phyloP scores from a whole-genome alignment of 2,888 invertebrate genomes.

The Hetaerina titia region DNA sequence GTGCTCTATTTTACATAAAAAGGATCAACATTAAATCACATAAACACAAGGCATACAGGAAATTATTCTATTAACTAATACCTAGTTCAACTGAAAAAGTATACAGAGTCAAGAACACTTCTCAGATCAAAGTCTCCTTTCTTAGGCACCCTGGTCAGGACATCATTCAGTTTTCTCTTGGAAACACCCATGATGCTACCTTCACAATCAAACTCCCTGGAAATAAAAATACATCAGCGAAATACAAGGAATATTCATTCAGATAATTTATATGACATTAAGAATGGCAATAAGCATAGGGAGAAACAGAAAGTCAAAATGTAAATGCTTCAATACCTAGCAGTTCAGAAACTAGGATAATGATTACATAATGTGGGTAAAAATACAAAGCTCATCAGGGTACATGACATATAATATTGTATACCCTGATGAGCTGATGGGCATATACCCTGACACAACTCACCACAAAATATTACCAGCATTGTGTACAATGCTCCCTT shows the following conservation, averaged over 20 bases:
- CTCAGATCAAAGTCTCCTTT: conserved; percentile 89
- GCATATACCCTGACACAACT: too few relatives aligned
- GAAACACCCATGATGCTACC: conserved; percentile 79
- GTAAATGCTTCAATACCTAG: neutral
- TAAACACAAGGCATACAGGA: neutral
- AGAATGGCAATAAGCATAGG: neutral
- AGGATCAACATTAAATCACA: neutral
- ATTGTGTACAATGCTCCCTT: too few relatives aligned
- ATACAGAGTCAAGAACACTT: conserved; percentile 87
- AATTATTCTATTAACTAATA: neutral
- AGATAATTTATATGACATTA: neutral
- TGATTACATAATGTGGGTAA: too few relatives aligned
- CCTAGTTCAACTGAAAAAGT: conserved; percentile 88
- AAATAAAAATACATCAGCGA: conserved; percentile 72
- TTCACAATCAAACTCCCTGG: conserved; percentile 78
- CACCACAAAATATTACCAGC: too few relatives aligned
- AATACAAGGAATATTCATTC: neutral
- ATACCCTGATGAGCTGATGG: too few relatives aligned
- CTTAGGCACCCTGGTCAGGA: conserved; percentile 83
- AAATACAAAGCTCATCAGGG: too few relatives aligned
- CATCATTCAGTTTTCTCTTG: conserved; percentile 82
- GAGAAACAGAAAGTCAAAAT: neutral
- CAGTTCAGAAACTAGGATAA: neutral
- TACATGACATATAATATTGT: neutral
- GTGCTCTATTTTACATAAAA: neutral